A percentile compares a stretch with the other conserved stretches of the same genome.
phyloP scores from a whole-genome alignment of 2,797 vertebrate species.

The Gouania willdenowi region DNA sequence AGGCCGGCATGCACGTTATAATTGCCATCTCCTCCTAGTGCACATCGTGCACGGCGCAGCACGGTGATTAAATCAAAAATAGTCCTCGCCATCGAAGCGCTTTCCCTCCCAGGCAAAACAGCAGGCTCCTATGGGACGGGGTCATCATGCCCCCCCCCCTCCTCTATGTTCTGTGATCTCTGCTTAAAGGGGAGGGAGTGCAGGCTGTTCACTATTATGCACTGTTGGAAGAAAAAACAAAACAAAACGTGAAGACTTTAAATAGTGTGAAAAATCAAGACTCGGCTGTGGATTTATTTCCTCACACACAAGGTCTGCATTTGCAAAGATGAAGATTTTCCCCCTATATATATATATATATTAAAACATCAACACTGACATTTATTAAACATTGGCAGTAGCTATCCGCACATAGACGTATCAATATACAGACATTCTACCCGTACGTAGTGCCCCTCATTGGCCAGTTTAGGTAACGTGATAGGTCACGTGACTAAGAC shows the following conservation, averaged over 20 bases:
- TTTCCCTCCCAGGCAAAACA: conserved; percentile 80
- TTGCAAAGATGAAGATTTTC: too few species aligned
- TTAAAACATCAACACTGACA: too few species aligned
- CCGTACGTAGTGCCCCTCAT: too few species aligned
- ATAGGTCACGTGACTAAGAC: too few species aligned
- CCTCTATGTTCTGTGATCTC: conserved; percentile 69
- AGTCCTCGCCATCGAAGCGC: conserved; percentile 57
- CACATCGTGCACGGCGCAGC: conserved; percentile 52
- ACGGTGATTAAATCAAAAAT: conserved; percentile 76
- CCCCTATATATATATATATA: too few species aligned
- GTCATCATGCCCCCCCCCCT: conserved; percentile 48
- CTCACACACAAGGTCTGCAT: background rate
- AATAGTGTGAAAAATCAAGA: conserved; percentile 35
- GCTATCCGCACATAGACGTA: too few species aligned
- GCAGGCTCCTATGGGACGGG: conserved; percentile 71
- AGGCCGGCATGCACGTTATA: conserved; percentile 67
- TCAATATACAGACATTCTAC: too few species aligned
- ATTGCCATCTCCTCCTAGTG: conserved; percentile 75
- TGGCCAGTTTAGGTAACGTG: too few species aligned
- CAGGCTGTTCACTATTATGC: conserved; percentile 38
- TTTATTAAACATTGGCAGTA: too few species aligned
- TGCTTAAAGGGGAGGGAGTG: conserved; percentile 18
- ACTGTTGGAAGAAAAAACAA: conserved; percentile 1
- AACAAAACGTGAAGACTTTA: conserved; percentile 7
- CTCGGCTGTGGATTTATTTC: conserved; percentile 10